These are phyloP conservation scores for Ceratina calcarata DNA, from an alignment of 1,140 invertebrate genomes.

Conservation along the genomic window DNA sequence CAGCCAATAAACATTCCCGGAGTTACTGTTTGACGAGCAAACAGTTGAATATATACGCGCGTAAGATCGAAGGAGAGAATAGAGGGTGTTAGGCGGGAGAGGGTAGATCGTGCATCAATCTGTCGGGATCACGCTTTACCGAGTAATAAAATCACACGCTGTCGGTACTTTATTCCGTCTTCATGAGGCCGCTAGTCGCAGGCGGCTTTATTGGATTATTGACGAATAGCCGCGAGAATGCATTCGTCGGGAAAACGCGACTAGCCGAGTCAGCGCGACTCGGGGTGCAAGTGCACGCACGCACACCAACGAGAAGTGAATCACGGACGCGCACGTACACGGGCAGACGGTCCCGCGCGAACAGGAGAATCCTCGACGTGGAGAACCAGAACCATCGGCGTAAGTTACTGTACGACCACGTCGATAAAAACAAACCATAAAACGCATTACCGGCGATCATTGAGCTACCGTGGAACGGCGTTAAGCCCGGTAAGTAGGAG, in stretches of 20 bases:
- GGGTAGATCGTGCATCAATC: slow-evolving; percentile 61
- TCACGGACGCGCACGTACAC: neutral
- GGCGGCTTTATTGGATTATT: slow-evolving; percentile 65
- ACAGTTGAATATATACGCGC: slow-evolving; percentile 51
- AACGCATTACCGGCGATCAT: slow-evolving; percentile 77
- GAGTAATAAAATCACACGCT: slow-evolving; percentile 67
- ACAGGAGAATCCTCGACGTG: slow-evolving; percentile 38
- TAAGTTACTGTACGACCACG: slow-evolving; percentile 63
- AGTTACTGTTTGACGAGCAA: slow-evolving; percentile 72
- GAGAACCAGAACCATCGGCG: slow-evolving; percentile 55
- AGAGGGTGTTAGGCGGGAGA: neutral
- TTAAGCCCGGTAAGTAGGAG: slow-evolving; percentile 73
- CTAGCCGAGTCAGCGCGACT: slow-evolving; percentile 56
- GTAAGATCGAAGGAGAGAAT: neutral
- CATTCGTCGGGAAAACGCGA: slow-evolving; percentile 59
- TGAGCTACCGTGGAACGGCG: slow-evolving; percentile 71
- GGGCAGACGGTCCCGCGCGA: neutral
- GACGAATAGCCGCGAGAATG: slow-evolving; percentile 54
- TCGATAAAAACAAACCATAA: slow-evolving; percentile 80
- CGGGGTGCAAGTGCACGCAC: neutral
- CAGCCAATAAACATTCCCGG: slow-evolving; percentile 79
- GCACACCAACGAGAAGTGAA: too few relatives aligned
- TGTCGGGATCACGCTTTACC: slow-evolving; percentile 67
- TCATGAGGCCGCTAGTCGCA: slow-evolving; percentile 43
- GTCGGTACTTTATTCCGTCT: slow-evolving; percentile 63